These are phyloP conservation scores for Sycobia sp. DNA, from an alignment of 1,140 invertebrate species.

Conservation along the genomic window DNA sequence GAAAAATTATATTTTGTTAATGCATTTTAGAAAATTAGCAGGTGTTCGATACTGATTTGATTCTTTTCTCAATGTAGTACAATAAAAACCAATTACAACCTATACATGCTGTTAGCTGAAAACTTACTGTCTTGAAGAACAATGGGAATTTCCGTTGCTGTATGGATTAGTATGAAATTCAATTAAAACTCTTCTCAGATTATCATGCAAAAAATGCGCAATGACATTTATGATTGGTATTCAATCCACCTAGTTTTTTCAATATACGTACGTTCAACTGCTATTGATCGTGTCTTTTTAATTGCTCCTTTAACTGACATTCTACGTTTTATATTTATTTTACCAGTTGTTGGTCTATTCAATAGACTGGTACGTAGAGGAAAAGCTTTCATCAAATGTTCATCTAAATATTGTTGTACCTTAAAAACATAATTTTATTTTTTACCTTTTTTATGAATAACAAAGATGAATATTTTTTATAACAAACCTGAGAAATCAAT, in stretches of 20 bases:
- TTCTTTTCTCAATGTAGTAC: no score
- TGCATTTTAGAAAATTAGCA: no score
- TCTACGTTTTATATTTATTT: constrained; percentile 67
- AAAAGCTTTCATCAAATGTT: constrained; percentile 81
- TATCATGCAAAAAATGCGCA: constrained; percentile 41
- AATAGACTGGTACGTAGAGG: constrained; percentile 73
- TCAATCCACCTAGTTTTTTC: background rate
- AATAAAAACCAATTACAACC: constrained; percentile 4
- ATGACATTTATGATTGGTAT: constrained; percentile 5
- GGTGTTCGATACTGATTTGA: no score
- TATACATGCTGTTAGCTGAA: constrained; percentile 29
- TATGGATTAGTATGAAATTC: constrained; percentile 44
- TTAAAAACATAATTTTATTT: constrained; percentile 50
- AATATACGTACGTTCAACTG: constrained; percentile 74
- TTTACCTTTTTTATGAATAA: constrained; percentile 1
- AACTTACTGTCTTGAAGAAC: constrained; percentile 53
- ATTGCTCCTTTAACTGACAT: constrained; percentile 87
- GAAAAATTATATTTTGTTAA: no score
- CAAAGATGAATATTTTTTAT: background rate
- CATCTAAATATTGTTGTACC: constrained; percentile 86
- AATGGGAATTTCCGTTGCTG: constrained; percentile 40
- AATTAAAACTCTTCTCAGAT: constrained; percentile 29
- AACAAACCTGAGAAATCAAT: constrained; percentile 55
- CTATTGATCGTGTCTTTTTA: constrained; percentile 85
- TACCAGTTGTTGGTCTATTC: constrained; percentile 59